A percentile compares a stretch with the other conserved stretches of the same genome.
Conservation (phyloP, 2,113 vertebrate genomes). For the Scalopus aquaticus region DNA sequence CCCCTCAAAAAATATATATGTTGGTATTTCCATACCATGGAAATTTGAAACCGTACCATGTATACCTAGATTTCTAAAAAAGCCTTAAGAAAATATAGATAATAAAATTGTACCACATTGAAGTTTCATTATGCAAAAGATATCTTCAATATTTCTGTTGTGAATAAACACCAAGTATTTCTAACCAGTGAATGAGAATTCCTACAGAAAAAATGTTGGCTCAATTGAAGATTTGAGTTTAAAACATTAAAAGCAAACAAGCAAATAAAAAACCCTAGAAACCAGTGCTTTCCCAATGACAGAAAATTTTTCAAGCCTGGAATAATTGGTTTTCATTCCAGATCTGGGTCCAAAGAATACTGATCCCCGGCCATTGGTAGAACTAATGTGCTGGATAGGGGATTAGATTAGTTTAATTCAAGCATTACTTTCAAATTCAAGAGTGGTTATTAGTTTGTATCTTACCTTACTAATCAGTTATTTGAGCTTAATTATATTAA, state of each 20-base stretch:
- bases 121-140: not conserved
- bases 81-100: not conserved
- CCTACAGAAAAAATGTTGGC: not conserved
- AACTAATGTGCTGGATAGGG: not conserved
- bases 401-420: not conserved
- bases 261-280: not conserved
- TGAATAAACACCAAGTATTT: not conserved
- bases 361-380: not conserved
- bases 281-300: not conserved
- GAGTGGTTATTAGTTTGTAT: not conserved
- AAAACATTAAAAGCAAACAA: not conserved
- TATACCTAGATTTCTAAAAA: not conserved
- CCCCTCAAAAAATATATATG: not conserved
- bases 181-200: not conserved
- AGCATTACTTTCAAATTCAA: not conserved
- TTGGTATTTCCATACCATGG: not conserved
- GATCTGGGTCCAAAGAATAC: not conserved
- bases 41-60: not conserved
- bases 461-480: too few relatives aligned
- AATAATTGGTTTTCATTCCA: not conserved
- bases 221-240: not conserved
- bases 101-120: not conserved
- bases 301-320: not conserved
- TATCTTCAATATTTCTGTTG: not conserved
- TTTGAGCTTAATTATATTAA: slow-evolving; percentile 16